Conservation (phyloP, 2,113 vertebrate genomes). For the Elaphurus davidianus region DNA sequence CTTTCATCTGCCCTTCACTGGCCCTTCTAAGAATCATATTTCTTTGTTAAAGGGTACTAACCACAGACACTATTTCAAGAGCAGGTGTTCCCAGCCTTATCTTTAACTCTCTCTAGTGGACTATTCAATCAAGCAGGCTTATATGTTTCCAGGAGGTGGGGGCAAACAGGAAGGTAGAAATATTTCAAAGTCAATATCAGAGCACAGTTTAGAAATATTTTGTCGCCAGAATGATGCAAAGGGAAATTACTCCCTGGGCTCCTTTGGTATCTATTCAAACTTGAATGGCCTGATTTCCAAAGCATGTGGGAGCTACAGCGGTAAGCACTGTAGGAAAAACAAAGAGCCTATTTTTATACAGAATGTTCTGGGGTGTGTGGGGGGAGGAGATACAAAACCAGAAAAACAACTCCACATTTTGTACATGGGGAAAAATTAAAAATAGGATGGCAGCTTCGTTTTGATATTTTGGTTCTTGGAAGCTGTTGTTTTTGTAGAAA, state of each 20-base stretch:
- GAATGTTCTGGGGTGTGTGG: background rate
- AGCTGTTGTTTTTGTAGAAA: slow-evolving; percentile 70
- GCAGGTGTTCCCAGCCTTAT: slow-evolving; percentile 55
- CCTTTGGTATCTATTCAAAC: slow-evolving; percentile 57
- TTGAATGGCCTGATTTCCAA: slow-evolving; percentile 45
- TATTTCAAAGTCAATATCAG: slow-evolving; percentile 61
- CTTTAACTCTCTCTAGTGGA: slow-evolving; percentile 35
- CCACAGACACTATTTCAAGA: slow-evolving; percentile 28
- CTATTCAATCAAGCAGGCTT: slow-evolving; percentile 39
- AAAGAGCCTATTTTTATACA: slow-evolving; percentile 57
- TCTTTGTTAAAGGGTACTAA: slow-evolving; percentile 52
- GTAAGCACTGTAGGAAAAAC: slow-evolving; percentile 41
- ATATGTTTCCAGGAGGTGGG: background rate
- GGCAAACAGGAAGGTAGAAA: slow-evolving; percentile 33
- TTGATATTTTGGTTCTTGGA: slow-evolving; percentile 70
- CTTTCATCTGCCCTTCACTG: slow-evolving; percentile 58
- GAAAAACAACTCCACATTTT: slow-evolving; percentile 37
- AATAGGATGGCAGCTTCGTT: slow-evolving; percentile 67
- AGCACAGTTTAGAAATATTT: slow-evolving; percentile 50
- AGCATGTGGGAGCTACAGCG: slow-evolving; percentile 50
- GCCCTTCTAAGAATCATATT: slow-evolving; percentile 55
- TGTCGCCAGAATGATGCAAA: slow-evolving; percentile 26
- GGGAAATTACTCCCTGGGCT: slow-evolving; percentile 48
- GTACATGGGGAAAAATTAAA: slow-evolving; percentile 51
- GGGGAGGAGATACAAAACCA: background rate